Base-by-base conservation (phyloP, 2,797 vertebrate genomes). In the Manis crassicaudata region DNA sequence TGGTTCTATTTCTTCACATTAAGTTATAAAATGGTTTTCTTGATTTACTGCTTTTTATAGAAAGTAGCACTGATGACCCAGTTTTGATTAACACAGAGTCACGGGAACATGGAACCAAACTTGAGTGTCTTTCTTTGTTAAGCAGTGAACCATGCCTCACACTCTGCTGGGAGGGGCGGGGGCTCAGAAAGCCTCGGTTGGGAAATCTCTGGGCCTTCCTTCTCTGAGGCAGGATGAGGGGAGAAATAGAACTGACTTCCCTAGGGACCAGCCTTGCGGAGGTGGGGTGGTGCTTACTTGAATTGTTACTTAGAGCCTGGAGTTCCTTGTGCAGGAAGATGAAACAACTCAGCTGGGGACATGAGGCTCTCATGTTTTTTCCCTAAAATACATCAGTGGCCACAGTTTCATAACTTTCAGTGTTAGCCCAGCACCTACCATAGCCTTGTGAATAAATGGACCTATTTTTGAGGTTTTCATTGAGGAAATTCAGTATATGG, bases 11-110 rank as follows among this genome's bases (percentile, higher is more conserved):
- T 88, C 63, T 92, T 95, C 10, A 1, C 77, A 85, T 97, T 94
- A 94, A 95, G 63, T 94, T 96, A 85, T 83, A 73, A 96, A 96
- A 96, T 89, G 82, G 58, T 87, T 95, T 95, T 92, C 60, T 80
- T 96, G 96, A 96, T 90, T 96, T 96, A 63, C 70, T 96, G 88
- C 58, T 88, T 97, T 97, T 90, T 88, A 90, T 52, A 72, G 76
- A 35, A 95, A 52, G 54, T 68, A 75, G 35, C 2, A 1, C 85
- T 92, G 79, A 92, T 73, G 83, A 95, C 92, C 75, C 85, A 52
- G 62, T 96, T 96, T 97, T 75, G 83, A 92, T 95, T 97, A 96
- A 95, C 82, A 90, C 93, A 86, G 80, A 96, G 54, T 88, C 73
- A 88, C 50, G 83, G 88, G 94, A 96, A 96, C 88, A 92, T 92